Evolutionary conservation across 2,797 vertebrate genomes (phyloP).

Genomic region (Hozukius guyotensis): DNA sequence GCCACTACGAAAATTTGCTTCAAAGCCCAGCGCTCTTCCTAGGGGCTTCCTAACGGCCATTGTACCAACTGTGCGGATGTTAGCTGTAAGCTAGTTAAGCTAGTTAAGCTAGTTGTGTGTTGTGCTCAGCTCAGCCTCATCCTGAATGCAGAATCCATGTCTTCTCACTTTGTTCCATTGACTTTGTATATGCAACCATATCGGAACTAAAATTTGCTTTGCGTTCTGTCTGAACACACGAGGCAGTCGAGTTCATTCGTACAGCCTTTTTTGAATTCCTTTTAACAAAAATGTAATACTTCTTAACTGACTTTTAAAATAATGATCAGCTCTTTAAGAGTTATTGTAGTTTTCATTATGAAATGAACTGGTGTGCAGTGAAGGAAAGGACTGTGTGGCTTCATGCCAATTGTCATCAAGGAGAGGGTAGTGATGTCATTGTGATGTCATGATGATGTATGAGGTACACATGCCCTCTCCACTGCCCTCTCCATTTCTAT

Average conservation of each 20-base stretch:
- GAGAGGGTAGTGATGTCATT: background rate
- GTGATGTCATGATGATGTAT: background rate
- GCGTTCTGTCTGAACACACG: background rate
- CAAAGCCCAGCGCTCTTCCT: too few relatives aligned
- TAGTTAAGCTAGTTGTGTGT: background rate
- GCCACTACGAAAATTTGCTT: too few relatives aligned
- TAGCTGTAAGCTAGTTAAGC: background rate
- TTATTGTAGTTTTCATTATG: background rate
- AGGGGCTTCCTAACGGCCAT: too few relatives aligned
- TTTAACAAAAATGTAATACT: background rate
- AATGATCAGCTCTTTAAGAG: too few relatives aligned
- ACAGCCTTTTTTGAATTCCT: background rate
- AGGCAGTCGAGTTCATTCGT: background rate
- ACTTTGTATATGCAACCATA: background rate
- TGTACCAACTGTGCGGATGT: too few relatives aligned
- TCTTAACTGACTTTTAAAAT: background rate
- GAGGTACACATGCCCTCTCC: background rate
- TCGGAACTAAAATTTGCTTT: background rate
- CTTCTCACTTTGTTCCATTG: background rate
- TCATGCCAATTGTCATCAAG: background rate
- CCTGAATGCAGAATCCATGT: background rate
- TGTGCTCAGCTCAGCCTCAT: background rate
- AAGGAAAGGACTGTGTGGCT: background rate
- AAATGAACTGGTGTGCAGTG: background rate
- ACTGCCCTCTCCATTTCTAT: background rate